Percentiles rank a stretch among this genome's conserved stretches.
Conservation (phyloP, 2,113 vertebrate species). For the Perccottus glenii region DNA sequence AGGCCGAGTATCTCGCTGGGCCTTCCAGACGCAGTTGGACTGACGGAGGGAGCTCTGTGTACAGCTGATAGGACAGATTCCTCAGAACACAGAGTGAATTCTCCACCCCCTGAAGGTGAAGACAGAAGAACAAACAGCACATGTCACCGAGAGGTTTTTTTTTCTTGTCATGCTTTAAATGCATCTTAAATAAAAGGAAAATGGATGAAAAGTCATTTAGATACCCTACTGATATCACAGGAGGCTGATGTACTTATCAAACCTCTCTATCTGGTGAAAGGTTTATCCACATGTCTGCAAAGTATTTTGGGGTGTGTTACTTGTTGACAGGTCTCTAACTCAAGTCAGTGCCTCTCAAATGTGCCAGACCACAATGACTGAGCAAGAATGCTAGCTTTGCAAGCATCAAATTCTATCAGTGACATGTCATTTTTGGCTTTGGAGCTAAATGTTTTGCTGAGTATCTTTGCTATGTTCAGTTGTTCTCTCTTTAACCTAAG, state of each 20-base stretch:
- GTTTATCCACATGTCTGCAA: constrained; percentile 9
- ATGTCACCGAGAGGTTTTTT: too few species aligned
- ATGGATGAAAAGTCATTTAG: background rate
- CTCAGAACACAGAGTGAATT: constrained; percentile 91
- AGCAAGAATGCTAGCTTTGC: constrained; percentile 10
- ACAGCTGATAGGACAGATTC: constrained; percentile 95
- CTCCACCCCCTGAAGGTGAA: constrained; percentile 85
- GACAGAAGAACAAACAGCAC: background rate
- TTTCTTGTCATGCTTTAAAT: too few species aligned
- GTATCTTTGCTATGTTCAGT: background rate
- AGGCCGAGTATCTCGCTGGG: constrained; percentile 69
- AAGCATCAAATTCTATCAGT: constrained; percentile 6
- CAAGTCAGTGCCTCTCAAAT: constrained; percentile 1
- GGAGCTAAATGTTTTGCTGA: constrained; percentile 7
- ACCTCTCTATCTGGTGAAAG: constrained; percentile 16
- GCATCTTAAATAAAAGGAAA: too few species aligned
- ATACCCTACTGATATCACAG: background rate
- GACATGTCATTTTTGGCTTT: constrained; percentile 12
- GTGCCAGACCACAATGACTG: constrained; percentile 9
- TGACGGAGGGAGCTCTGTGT: constrained; percentile 88
- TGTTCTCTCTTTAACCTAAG: background rate
- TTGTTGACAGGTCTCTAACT: constrained; percentile 13
- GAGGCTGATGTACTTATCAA: background rate
- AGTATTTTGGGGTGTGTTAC: background rate
- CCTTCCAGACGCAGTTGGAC: constrained; percentile 87